Percentiles rank a stretch among this genome's conserved stretches.
Evolutionary conservation across 2,888 invertebrate genomes (phyloP).

Genomic region (Pachliopta kotzebuea): DNA sequence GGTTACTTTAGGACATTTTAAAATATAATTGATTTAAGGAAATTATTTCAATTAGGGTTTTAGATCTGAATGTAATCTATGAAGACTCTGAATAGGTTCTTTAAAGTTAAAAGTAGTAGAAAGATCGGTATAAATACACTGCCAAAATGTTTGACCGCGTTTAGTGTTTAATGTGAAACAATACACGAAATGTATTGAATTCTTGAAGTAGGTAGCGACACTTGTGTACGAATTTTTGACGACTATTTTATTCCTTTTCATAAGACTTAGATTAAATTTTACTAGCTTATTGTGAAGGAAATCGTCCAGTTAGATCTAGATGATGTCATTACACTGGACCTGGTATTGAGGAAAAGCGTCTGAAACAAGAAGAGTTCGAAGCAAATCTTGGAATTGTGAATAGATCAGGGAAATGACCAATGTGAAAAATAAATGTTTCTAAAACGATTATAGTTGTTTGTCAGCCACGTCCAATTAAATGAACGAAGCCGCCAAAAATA

Average conservation of each 20-base stretch:
- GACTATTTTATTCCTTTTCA: slow-evolving; percentile 67
- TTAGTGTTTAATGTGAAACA: slow-evolving; percentile 44
- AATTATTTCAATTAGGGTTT: slow-evolving; percentile 16
- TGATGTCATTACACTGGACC: slow-evolving; percentile 26
- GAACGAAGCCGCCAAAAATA: slow-evolving; percentile 41
- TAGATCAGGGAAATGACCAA: slow-evolving; percentile 69
- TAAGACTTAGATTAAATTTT: slow-evolving; percentile 45
- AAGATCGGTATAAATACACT: slow-evolving; percentile 59
- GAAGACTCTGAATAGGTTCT: slow-evolving; percentile 20
- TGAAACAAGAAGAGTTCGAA: slow-evolving; percentile 39
- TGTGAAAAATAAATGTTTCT: slow-evolving; percentile 76
- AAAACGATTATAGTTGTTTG: slow-evolving; percentile 54
- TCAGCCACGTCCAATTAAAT: slow-evolving; percentile 43
- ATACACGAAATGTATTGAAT: slow-evolving; percentile 40
- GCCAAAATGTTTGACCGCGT: slow-evolving; percentile 67
- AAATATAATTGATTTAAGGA: slow-evolving; percentile 5
- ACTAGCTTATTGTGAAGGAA: slow-evolving; percentile 38
- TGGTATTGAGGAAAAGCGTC: slow-evolving; percentile 14
- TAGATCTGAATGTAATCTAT: slow-evolving; percentile 7
- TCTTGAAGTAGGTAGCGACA: slow-evolving; percentile 53
- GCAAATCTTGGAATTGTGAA: slow-evolving; percentile 61
- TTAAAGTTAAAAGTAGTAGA: slow-evolving; percentile 26
- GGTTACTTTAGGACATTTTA: slow-evolving; percentile 13
- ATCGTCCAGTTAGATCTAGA: slow-evolving; percentile 54
- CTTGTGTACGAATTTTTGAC: slow-evolving; percentile 74